Evolutionary conservation across 1,140 invertebrate genomes (phyloP), one percentile per base, ranked within the genome.

Genomic region (Heliothis virescens): DNA sequence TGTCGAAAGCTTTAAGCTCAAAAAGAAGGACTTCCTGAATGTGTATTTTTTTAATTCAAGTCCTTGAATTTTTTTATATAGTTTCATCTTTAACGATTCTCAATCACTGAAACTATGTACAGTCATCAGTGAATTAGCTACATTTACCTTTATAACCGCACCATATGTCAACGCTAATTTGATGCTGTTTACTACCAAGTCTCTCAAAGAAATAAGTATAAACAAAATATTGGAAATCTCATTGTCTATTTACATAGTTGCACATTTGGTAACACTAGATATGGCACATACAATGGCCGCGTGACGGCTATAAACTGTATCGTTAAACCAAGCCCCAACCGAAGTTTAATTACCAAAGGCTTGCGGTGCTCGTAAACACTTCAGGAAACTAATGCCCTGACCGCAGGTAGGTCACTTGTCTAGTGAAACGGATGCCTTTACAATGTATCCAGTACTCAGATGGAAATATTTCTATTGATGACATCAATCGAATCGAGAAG

Each of bases 311-410:
- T 82, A 85, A 82, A 79, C 59, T 57, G 73, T 87, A 91, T 89
- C 87, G 87, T 89, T 90, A 91, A 92, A 90, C 86, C 83, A 71
- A 65, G 71, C 78, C 78, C 59, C 82, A 86, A 90, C 85, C 90
- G 69, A 76, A 83, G 87, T 89, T 94, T 94, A 94, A 94, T 94
- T 92, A 88, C 92, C 74, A 71, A 81, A 80, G 84, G 83, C 81
- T 87, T 91, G 90, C 73, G 89, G 89, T 85, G 74, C 60, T 87
- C 85, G 86, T 94, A 94, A 93, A 93, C 79, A 76, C 80, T 86
- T 82, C 83, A 89, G 90, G 91, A 90, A 89, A 92, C 90, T 92
- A 87, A 90, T 88, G 86, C 78, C 79, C 69, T 78, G 87, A 94
- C 92, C 92, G 80, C 92, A 94, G 90, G 83, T 90, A 83, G 89